Percentiles rank a stretch among this genome's conserved stretches.
Conservation (phyloP, 1,140 invertebrate species). For the Scylla paramamosain region DNA sequence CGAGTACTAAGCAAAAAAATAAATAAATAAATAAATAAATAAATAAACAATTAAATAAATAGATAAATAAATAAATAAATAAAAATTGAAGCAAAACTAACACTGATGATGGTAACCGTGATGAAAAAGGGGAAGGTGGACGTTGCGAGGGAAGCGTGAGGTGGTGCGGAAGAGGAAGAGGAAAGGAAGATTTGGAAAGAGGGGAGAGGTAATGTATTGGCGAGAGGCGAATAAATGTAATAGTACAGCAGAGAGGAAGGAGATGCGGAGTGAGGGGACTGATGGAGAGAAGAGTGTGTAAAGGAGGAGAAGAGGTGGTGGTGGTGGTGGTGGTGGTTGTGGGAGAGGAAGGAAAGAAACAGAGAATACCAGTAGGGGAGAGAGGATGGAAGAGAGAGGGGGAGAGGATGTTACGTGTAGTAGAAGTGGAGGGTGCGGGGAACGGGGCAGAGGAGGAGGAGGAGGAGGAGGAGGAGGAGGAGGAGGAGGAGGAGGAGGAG, state of each 20-base stretch:
- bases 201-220: not conserved
- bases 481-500: not conserved
- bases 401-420: conserved; percentile 6
- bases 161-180: too few relatives aligned
- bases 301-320: not conserved
- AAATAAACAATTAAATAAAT: too few relatives aligned
- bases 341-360: conserved; percentile 8
- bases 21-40: too few relatives aligned
- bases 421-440: not conserved
- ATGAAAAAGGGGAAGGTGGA: too few relatives aligned
- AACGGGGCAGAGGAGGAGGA: not conserved
- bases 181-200: not conserved
- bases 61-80: too few relatives aligned
- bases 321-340: not conserved
- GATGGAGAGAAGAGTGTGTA: not conserved
- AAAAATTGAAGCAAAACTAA: too few relatives aligned
- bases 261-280: not conserved
- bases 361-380: not conserved
- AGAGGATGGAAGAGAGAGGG: not conserved
- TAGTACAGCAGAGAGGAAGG: not conserved
- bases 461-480: not conserved
- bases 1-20: too few relatives aligned
- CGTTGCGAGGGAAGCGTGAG: too few relatives aligned
- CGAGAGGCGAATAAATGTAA: not conserved
- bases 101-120: too few relatives aligned